Percentiles rank a stretch among this genome's conserved stretches.
Conservation (phyloP, 2,797 vertebrate species). For the Sus cebifrons region DNA sequence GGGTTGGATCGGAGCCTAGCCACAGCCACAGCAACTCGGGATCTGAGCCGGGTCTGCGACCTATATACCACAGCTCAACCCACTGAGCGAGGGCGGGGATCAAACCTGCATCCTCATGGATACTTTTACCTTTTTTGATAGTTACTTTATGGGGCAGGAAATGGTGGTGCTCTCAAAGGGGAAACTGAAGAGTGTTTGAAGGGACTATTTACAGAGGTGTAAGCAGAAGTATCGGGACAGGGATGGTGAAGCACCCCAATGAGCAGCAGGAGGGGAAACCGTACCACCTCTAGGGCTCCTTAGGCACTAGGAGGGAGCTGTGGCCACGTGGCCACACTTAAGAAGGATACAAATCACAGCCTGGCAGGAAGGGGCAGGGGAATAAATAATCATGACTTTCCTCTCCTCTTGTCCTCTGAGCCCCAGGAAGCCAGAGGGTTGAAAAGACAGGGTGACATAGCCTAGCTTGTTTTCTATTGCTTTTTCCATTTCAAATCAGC, state of each 20-base stretch:
- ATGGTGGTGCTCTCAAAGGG: not conserved
- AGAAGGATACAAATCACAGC: not conserved
- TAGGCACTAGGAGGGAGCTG: not conserved
- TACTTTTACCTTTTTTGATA: conserved; percentile 37
- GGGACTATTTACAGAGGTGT: not conserved
- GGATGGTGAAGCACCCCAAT: not conserved
- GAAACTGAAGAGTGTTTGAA: not conserved
- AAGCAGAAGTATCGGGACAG: not conserved
- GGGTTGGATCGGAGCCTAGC: too few relatives aligned
- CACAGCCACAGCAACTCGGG: too few relatives aligned
- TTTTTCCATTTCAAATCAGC: not conserved
- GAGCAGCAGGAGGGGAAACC: not conserved
- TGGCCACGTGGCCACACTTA: not conserved
- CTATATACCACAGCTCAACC: too few relatives aligned
- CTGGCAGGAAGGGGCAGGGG: not conserved
- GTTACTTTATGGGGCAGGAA: conserved; percentile 23
- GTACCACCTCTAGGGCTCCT: not conserved
- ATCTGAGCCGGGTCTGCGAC: too few relatives aligned
- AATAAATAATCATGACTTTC: not conserved
- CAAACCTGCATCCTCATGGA: too few relatives aligned
- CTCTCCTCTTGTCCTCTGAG: conserved; percentile 22
- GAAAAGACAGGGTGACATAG: not conserved
- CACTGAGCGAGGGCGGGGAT: too few relatives aligned
- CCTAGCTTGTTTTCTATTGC: not conserved
- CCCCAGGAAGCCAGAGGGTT: not conserved